Percentiles rank a stretch among this genome's conserved stretches.
phyloP scores from a whole-genome alignment of 35 echinoderm and acorn worm genomes.

The Diadema setosum region DNA sequence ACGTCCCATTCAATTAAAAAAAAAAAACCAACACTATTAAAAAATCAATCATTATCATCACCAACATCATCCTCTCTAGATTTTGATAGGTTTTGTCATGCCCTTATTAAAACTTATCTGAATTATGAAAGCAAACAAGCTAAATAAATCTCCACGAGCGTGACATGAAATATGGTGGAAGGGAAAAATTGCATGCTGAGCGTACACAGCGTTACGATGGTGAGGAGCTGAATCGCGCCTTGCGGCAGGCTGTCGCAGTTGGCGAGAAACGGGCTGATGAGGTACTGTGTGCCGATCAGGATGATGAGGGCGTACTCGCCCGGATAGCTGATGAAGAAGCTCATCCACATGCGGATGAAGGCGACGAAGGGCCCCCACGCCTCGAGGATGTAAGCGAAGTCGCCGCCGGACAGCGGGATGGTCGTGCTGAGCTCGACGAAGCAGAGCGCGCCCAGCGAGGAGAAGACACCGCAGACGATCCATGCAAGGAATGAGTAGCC shows the following conservation, averaged over 20 bases:
- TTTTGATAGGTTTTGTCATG: too few relatives aligned
- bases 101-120: too few relatives aligned
- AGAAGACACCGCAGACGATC: conserved; percentile 6
- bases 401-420: conserved; percentile 22
- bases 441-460: neutral
- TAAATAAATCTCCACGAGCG: too few relatives aligned
- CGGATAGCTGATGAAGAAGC: neutral
- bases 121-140: too few relatives aligned
- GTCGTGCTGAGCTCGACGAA: conserved; percentile 33
- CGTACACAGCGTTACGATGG: conserved; percentile 22
- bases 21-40: too few relatives aligned
- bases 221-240: neutral
- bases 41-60: too few relatives aligned
- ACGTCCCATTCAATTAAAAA: too few relatives aligned
- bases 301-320: conserved; percentile 7
- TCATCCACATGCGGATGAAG: conserved; percentile 26
- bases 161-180: too few relatives aligned
- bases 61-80: too few relatives aligned
- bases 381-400: conserved; percentile 34
- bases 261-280: neutral
- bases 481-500: conserved; percentile 20
- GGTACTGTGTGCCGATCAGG: neutral
- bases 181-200: too few relatives aligned
- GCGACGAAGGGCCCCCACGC: conserved; percentile 38
- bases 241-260: conserved; percentile 15